phyloP scores from a whole-genome alignment of 2,797 vertebrate genomes.

The Premnoplex brunnescens region DNA sequence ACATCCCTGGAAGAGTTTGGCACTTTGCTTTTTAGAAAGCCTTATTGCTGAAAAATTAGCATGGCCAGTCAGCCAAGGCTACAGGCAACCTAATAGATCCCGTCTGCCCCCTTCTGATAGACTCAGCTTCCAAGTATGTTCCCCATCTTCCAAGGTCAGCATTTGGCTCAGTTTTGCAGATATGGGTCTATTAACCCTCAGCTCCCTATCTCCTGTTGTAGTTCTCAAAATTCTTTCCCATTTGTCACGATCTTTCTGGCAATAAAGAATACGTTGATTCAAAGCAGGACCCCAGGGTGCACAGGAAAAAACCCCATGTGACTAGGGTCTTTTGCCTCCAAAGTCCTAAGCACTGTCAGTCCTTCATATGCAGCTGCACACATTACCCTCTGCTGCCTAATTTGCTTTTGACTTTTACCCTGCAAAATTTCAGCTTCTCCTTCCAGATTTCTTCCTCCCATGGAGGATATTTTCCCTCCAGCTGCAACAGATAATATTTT shows the following conservation, averaged over 20 bases:
- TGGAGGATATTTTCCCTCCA: neutral
- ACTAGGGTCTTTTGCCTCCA: neutral
- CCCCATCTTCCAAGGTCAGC: neutral
- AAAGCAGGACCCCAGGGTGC: neutral
- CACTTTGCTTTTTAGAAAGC: neutral
- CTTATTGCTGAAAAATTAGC: neutral
- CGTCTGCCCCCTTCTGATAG: constrained; percentile 2
- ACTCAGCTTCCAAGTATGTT: constrained; percentile 8
- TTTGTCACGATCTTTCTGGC: constrained; percentile 33
- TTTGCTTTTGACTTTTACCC: neutral
- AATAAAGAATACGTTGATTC: neutral
- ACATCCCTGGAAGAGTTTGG: neutral
- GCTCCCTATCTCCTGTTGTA: neutral
- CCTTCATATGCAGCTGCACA: rapidly evolving
- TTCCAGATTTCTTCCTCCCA: neutral
- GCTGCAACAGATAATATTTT: constrained; percentile 18
- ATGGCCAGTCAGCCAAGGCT: neutral
- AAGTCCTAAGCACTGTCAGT: neutral
- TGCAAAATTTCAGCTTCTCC: constrained; percentile 5
- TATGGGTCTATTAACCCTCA: constrained; percentile 18
- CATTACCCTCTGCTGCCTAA: neutral
- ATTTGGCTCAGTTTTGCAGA: constrained; percentile 16
- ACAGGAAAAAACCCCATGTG: neutral
- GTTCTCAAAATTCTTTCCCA: constrained; percentile 20
- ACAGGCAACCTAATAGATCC: neutral